These are phyloP conservation scores for Diorhabda carinulata DNA, from an alignment of 1,140 invertebrate species.

Conservation along the genomic window DNA sequence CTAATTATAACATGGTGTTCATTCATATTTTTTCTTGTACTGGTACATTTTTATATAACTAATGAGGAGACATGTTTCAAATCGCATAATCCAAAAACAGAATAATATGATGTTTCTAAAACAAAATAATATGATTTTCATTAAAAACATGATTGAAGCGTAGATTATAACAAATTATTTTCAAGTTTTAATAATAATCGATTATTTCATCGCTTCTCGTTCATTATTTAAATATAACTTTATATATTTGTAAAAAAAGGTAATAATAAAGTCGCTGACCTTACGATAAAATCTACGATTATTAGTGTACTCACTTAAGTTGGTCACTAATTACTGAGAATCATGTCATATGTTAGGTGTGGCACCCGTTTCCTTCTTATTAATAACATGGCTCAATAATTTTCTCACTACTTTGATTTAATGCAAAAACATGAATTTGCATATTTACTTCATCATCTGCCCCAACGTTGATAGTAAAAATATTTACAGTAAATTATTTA, in stretches of 20 bases:
- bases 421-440: neutral
- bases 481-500: too few species aligned
- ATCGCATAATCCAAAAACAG: too few species aligned
- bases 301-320: conserved; percentile 26
- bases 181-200: too few species aligned
- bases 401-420: neutral
- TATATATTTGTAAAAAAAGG: conserved; percentile 20
- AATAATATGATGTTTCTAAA: too few species aligned
- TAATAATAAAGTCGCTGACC: conserved; percentile 22
- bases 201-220: neutral
- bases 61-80: too few species aligned
- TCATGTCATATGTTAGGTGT: conserved; percentile 29
- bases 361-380: conserved; percentile 23
- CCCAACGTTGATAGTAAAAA: too few species aligned
- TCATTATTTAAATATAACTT: neutral
- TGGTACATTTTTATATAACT: too few species aligned
- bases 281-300: conserved; percentile 30
- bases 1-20: too few species aligned
- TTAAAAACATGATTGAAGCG: too few species aligned
- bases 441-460: conserved; percentile 5
- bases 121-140: too few species aligned
- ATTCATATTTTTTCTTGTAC: too few species aligned
- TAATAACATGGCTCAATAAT: conserved; percentile 19
- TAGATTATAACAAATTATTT: too few species aligned
- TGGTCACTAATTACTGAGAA: conserved; percentile 30